Percentiles rank a stretch among this genome's conserved stretches.
These are phyloP conservation scores for Epirrhoe alternata DNA, from an alignment of 2,888 invertebrate species.

Conservation along the genomic window DNA sequence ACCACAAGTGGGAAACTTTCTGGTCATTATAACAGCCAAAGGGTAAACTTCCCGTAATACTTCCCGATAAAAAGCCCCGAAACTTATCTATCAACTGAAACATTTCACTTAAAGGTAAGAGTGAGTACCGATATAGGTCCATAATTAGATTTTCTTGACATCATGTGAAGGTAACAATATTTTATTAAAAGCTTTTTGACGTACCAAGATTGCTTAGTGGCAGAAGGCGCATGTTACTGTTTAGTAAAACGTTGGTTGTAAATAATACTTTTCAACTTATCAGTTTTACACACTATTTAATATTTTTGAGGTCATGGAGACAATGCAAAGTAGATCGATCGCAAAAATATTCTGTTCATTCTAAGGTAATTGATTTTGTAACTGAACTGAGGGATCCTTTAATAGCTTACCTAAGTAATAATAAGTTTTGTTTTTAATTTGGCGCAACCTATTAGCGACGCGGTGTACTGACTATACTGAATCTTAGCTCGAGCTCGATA, in stretches of 20 bases:
- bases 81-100: slow-evolving; percentile 18
- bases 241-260: too few relatives aligned
- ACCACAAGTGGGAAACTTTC: not conserved
- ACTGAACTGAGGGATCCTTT: too few relatives aligned
- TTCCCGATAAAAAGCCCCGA: not conserved
- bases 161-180: slow-evolving; percentile 49
- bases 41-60: not conserved
- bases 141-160: slow-evolving; percentile 48
- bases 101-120: slow-evolving; percentile 26
- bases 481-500: not conserved
- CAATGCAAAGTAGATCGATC: too few relatives aligned
- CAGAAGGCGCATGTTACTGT: slow-evolving; percentile 19
- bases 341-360: too few relatives aligned
- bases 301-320: not conserved
- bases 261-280: too few relatives aligned
- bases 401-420: too few relatives aligned
- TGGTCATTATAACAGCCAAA: not conserved
- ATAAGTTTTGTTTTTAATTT: not conserved
- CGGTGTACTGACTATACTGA: not conserved
- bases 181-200: slow-evolving; percentile 53
- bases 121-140: slow-evolving; percentile 34
- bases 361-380: too few relatives aligned
- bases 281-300: not conserved
- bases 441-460: slow-evolving; percentile 25
- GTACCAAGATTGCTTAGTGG: slow-evolving; percentile 33